These are phyloP conservation scores for Acropternis orthonyx DNA, from an alignment of 2,797 vertebrate genomes.

Conservation along the genomic window DNA sequence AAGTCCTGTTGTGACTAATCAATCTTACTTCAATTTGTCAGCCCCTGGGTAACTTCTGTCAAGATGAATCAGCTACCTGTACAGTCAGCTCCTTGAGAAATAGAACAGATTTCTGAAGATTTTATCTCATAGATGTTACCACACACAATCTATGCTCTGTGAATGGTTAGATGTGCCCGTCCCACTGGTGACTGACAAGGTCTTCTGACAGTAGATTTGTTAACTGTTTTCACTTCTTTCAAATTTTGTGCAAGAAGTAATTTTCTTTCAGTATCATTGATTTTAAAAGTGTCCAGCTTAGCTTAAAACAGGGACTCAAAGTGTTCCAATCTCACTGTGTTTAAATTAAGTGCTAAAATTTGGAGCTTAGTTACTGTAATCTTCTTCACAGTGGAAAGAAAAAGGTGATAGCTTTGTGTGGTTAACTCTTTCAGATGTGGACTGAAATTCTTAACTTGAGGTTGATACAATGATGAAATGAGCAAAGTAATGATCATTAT, in stretches of 20 bases:
- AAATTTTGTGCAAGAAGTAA: background rate
- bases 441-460: background rate
- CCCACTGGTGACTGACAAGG: background rate
- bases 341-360: background rate
- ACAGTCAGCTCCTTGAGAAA: background rate
- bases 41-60: constrained; percentile 4
- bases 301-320: background rate
- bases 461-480: background rate
- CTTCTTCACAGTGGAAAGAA: background rate
- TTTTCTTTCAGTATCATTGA: background rate
- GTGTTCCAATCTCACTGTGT: background rate
- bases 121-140: background rate
- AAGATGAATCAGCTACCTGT: background rate
- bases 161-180: background rate
- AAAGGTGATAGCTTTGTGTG: background rate
- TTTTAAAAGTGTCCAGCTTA: background rate
- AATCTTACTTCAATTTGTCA: constrained; percentile 6
- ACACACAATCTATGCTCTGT: background rate
- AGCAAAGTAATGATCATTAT: background rate
- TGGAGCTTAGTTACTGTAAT: background rate
- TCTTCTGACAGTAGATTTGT: background rate
- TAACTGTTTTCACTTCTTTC: background rate
- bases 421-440: background rate
- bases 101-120: background rate
- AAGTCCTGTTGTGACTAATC: constrained; percentile 24